Conservation (phyloP, 2,113 vertebrate species). For the Carassius gibelio region DNA sequence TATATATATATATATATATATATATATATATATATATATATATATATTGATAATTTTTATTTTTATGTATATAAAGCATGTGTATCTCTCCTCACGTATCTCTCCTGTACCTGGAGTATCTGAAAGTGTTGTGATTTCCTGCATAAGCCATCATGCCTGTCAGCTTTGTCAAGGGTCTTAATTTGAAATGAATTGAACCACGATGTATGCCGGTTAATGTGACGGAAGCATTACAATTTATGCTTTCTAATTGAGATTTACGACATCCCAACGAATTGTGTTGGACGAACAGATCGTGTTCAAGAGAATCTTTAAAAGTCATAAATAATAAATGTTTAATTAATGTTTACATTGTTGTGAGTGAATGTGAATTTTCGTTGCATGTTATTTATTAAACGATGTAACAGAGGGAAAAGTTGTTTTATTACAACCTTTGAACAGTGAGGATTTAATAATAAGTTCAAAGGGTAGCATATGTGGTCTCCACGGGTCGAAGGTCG, state of each 20-base stretch:
- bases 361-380: not conserved
- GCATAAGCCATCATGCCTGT: not conserved
- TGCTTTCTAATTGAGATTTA: constrained; percentile 26
- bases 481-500: constrained; percentile 88
- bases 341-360: not conserved
- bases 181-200: not conserved
- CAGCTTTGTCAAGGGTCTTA: not conserved
- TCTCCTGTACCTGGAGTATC: not conserved
- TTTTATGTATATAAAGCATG: not conserved
- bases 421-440: constrained; percentile 67
- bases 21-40: too few species aligned
- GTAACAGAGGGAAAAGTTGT: not conserved
- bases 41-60: not conserved
- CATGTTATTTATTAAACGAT: constrained; percentile 11
- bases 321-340: not conserved
- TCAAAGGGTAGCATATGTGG: constrained; percentile 82
- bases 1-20: too few species aligned
- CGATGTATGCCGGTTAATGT: constrained; percentile 1
- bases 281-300: not conserved
- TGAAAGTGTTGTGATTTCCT: not conserved
- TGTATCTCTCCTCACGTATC: not conserved
- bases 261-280: not conserved
- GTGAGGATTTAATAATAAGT: constrained; percentile 79
- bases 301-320: not conserved
- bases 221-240: not conserved